Base-by-base conservation (phyloP, 2,888 invertebrate genomes). In the Myathropa florea region DNA sequence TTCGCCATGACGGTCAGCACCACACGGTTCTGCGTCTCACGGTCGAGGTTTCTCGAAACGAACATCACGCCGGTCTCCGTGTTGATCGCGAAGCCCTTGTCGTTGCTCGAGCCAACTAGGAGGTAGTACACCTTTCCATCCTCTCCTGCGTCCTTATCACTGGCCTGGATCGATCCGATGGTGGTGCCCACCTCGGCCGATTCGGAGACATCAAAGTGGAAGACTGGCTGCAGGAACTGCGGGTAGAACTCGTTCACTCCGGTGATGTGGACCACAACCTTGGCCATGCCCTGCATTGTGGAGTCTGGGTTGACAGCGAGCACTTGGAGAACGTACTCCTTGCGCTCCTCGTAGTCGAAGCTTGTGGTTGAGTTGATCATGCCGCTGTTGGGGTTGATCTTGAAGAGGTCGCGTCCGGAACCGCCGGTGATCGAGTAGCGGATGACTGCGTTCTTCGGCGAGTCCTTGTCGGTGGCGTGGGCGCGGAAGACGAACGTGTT, bases 1-100 rank as follows among this genome's bases (percentile, higher is more conserved):
- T 99, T 99, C 0, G 98, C 98, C 94, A 98, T 94, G 0, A 98
- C 98, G 0, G 97, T 97, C 10, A 98, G 93, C 0, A 98, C 97
- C 1, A 97, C 97, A 82, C 98, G 94, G 90, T 96, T 97, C 92
- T 97, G 97, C 0, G 97, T 97, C 93, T 98, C 97, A 75, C 97
- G 94, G 89, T 98, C 97, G 85, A 97, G 94, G 90, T 95, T 95
- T 82, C 96, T 94, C 0, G 97, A 96, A 0, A 98, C 97, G 87
- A 95, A 95, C 83, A 98, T 96, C 0, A 96, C 95, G 0, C 98
- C 98, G 0, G 96, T 96, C 90, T 96, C 96, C 0, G 96, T 94
- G 90, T 97, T 96, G 55, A 98, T 96, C 33, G 95, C 95, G 91
- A 98, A 98, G 0, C 98, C 98, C 90, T 96, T 95, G 89, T 97